These are phyloP conservation scores for Pharmacophagus antenor DNA, from an alignment of 2,888 invertebrate species.

Conservation along the genomic window DNA sequence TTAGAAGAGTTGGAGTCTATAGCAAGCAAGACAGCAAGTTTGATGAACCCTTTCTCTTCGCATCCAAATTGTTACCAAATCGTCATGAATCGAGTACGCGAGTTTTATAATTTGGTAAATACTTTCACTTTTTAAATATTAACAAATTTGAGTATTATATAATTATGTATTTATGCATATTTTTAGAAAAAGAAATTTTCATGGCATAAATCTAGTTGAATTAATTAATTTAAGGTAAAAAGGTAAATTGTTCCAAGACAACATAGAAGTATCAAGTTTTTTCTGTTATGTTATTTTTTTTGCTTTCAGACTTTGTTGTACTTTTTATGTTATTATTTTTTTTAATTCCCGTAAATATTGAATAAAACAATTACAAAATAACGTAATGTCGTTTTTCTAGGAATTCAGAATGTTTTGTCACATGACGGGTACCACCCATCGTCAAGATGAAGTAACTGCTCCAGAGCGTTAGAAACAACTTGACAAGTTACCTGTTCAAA, in stretches of 20 bases:
- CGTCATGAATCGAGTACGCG: slow-evolving; percentile 40
- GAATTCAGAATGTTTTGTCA: slow-evolving; percentile 1
- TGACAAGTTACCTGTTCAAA: background rate
- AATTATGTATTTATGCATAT: background rate
- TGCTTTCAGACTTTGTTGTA: too few relatives aligned
- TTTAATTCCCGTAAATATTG: too few relatives aligned
- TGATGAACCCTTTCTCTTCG: slow-evolving; percentile 31
- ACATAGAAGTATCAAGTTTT: too few relatives aligned
- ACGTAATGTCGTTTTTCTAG: background rate
- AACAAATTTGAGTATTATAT: background rate
- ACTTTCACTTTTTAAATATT: background rate
- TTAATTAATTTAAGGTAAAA: too few relatives aligned
- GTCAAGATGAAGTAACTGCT: slow-evolving; percentile 50
- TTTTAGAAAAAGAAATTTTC: background rate
- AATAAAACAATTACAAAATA: background rate
- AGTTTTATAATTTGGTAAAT: slow-evolving; percentile 42
- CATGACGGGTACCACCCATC: slow-evolving; percentile 41
- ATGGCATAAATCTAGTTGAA: too few relatives aligned
- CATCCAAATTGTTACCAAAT: slow-evolving; percentile 32
- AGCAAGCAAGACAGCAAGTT: slow-evolving; percentile 34
- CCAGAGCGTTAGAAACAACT: slow-evolving; percentile 43
- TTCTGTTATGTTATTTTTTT: too few relatives aligned
- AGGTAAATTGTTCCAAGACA: too few relatives aligned
- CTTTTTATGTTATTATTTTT: too few relatives aligned
- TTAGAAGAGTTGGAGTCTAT: slow-evolving; percentile 39